Evolutionary conservation across 2,797 vertebrate genomes (phyloP).

Genomic region (Anabas testudineus): DNA sequence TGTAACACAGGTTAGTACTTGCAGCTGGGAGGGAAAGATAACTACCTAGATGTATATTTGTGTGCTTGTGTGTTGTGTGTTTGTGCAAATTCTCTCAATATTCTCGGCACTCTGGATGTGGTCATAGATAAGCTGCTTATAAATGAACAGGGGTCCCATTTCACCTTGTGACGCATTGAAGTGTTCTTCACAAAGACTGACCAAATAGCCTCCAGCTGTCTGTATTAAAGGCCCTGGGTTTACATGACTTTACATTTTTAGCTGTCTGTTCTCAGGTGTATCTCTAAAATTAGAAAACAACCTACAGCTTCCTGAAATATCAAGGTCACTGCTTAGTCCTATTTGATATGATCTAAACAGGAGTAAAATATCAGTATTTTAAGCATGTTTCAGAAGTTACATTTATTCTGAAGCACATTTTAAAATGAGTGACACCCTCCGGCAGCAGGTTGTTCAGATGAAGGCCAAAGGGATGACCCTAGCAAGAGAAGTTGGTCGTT

Average conservation of each 20-base stretch:
- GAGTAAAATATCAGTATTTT: no score
- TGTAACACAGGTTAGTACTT: constrained; percentile 61
- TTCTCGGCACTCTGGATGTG: constrained; percentile 36
- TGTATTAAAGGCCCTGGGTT: constrained; percentile 12
- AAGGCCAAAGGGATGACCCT: no score
- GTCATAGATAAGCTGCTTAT: constrained; percentile 54
- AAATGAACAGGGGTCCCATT: constrained; percentile 39
- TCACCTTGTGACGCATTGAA: constrained; percentile 51
- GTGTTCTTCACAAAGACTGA: constrained; percentile 41
- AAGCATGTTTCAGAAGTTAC: no score
- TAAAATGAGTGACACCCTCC: no score
- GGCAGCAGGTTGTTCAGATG: no score
- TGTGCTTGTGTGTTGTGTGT: constrained; percentile 5
- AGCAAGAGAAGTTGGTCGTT: no score
- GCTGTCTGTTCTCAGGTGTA: constrained; percentile 23
- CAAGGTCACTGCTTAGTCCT: no score
- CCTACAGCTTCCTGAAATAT: no score
- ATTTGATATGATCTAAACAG: no score
- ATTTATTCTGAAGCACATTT: no score
- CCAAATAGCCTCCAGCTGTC: constrained; percentile 31
- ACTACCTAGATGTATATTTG: constrained; percentile 34
- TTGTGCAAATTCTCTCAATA: constrained; percentile 31
- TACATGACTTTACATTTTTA: constrained; percentile 24
- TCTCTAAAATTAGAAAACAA: no score
- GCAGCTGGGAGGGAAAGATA: constrained; percentile 63